A percentile compares a stretch with the other conserved stretches of the same genome.
phyloP scores from a whole-genome alignment of 2,888 invertebrate genomes.

The Sesia apiformis region DNA sequence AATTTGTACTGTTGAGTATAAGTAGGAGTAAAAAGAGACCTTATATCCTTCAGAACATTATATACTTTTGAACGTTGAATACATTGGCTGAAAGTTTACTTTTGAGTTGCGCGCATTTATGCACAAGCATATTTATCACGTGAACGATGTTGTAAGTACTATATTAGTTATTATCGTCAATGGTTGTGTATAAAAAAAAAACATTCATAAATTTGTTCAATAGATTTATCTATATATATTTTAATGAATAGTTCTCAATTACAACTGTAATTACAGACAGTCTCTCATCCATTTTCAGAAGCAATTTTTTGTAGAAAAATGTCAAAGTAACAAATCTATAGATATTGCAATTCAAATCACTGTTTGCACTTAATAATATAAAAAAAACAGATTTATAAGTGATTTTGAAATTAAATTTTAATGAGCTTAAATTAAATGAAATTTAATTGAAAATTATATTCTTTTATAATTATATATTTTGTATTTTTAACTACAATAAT shows the following conservation, averaged over 20 bases:
- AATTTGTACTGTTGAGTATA: no score
- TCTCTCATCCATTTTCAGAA: slow-evolving; percentile 46
- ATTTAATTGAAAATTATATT: slow-evolving; percentile 73
- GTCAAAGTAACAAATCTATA: slow-evolving; percentile 40
- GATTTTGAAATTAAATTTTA: slow-evolving; percentile 31
- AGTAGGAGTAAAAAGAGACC: no score
- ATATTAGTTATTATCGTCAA: no score
- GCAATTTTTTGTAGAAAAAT: slow-evolving; percentile 53
- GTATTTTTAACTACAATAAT: slow-evolving; percentile 70
- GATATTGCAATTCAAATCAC: slow-evolving; percentile 49
- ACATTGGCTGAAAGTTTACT: not conserved
- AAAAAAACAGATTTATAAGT: slow-evolving; percentile 10
- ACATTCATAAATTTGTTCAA: slow-evolving; percentile 56
- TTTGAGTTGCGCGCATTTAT: not conserved
- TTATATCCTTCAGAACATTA: no score
- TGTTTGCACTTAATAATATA: slow-evolving; percentile 12
- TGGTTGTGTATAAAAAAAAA: slow-evolving; percentile 20
- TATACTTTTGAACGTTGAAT: no score
- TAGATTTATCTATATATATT: slow-evolving; percentile 73
- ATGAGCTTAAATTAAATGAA: slow-evolving; percentile 62
- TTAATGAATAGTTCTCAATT: slow-evolving; percentile 72
- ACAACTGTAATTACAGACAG: slow-evolving; percentile 60
- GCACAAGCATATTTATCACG: not conserved
- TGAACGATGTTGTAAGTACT: no score
- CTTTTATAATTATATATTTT: slow-evolving; percentile 71